Evolutionary conservation across 2,888 invertebrate genomes (phyloP).

Genomic region (Urechis unicinctus): DNA sequence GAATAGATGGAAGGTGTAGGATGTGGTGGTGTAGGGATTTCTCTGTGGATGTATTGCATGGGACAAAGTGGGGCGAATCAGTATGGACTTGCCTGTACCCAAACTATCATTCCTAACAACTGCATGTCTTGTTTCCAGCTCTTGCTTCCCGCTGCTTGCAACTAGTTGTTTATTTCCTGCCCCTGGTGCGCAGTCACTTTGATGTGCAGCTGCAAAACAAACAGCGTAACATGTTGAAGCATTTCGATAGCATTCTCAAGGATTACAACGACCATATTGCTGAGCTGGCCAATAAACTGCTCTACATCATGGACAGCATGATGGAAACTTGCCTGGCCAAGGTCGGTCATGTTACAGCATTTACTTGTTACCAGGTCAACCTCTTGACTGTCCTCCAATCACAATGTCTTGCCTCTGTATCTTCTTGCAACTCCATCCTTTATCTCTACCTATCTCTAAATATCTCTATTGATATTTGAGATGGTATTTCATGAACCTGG

Average conservation of each 20-base stretch:
- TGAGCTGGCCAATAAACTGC: constrained; percentile 86
- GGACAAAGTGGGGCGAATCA: neutral
- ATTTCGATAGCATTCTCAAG: constrained; percentile 50
- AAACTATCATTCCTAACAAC: neutral
- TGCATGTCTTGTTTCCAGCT: constrained; percentile 32
- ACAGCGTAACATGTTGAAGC: constrained; percentile 46
- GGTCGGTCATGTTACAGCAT: constrained; percentile 43
- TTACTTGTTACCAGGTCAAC: no score
- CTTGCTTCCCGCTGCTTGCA: constrained; percentile 54
- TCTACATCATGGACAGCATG: constrained; percentile 80
- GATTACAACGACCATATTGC: constrained; percentile 73
- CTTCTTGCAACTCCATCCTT: no score
- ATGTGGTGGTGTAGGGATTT: no score
- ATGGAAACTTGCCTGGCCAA: constrained; percentile 68
- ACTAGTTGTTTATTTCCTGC: constrained; percentile 57
- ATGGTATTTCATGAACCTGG: no score
- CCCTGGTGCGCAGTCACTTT: constrained; percentile 48
- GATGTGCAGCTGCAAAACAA: constrained; percentile 40
- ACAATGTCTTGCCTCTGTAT: no score
- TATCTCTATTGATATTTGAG: no score
- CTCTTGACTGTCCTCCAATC: no score
- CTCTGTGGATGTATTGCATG: neutral
- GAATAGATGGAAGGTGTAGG: no score
- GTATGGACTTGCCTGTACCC: neutral
- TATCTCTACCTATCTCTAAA: no score